Evolutionary conservation across 2,797 vertebrate species (phyloP).

Genomic region (Lepilemur septentrionalis): DNA sequence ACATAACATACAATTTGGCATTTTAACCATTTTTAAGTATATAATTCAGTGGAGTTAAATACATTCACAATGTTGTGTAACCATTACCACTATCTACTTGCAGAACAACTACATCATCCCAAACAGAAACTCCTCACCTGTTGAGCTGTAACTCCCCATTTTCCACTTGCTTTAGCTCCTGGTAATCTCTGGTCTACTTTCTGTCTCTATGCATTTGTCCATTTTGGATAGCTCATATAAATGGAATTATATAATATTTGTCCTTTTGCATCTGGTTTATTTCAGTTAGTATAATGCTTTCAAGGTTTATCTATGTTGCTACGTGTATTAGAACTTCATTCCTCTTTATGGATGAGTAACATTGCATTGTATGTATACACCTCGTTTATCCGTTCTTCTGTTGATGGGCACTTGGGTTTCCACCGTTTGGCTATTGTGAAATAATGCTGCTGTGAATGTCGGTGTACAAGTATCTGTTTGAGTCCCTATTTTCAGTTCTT

Average conservation of each 20-base stretch:
- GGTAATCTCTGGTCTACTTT: not conserved
- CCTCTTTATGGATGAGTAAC: not conserved
- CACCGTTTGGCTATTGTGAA: not conserved
- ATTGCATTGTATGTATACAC: not conserved
- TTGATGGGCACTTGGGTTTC: not conserved
- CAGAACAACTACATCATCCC: not conserved
- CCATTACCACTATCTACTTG: not conserved
- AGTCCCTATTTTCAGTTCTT: not conserved
- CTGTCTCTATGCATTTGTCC: not conserved
- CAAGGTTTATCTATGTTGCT: not conserved
- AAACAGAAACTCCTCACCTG: not conserved
- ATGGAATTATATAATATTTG: not conserved
- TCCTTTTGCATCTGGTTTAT: not conserved
- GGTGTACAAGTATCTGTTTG: not conserved
- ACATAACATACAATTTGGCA: not conserved
- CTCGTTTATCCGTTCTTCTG: not conserved
- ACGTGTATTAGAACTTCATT: not conserved
- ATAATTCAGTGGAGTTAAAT: not conserved
- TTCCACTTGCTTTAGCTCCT: not conserved
- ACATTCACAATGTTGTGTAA: not conserved
- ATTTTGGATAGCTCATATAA: not conserved
- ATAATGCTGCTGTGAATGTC: not conserved
- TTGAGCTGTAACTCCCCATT: not conserved
- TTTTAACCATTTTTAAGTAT: not conserved
- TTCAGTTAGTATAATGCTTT: not conserved